Evolutionary conservation across 1,140 invertebrate genomes (phyloP).

Genomic region (Bombus terrestris): DNA sequence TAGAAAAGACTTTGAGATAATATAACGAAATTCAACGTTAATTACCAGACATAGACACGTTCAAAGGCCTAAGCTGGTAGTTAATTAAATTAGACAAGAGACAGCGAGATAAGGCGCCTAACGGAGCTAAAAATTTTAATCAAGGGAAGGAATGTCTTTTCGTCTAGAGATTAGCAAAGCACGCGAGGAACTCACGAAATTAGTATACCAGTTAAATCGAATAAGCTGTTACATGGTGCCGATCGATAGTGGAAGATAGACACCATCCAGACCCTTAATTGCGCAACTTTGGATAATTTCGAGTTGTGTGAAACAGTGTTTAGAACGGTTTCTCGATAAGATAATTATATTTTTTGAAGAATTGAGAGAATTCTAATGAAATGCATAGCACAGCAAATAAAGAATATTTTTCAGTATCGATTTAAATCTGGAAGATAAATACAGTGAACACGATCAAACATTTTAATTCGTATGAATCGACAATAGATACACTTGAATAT

Average conservation of each 20-base stretch:
- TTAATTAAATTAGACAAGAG: neutral
- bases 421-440: no score
- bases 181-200: neutral
- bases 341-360: no score
- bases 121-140: constrained; percentile 18
- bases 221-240: neutral
- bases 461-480: no score
- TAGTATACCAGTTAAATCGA: neutral
- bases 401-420: no score
- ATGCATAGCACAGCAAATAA: no score
- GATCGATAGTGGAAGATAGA: neutral
- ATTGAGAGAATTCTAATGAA: no score
- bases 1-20: neutral
- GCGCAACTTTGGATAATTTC: no score
- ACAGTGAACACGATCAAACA: no score
- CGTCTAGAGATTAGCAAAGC: neutral
- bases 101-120: neutral
- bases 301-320: no score
- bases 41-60: neutral
- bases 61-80: neutral
- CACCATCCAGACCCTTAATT: neutral
- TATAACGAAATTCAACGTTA: no score
- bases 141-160: constrained; percentile 7
- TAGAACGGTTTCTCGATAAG: no score
- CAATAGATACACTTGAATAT: no score